Conservation (phyloP, 2,113 vertebrate species). For the Catharus bicknelli region DNA sequence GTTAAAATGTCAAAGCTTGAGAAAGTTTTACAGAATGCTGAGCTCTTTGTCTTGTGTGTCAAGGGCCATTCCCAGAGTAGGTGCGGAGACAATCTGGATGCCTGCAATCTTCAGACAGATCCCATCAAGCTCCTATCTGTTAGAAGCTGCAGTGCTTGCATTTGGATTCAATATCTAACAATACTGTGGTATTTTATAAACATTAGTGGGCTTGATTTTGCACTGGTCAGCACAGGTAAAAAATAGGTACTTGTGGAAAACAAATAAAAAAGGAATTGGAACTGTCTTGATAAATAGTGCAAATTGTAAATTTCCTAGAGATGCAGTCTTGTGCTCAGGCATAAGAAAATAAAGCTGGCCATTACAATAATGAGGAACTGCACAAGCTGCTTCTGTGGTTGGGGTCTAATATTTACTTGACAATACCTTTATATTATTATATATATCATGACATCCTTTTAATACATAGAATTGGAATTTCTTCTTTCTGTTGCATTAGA, state of each 20-base stretch:
- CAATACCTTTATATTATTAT: slow-evolving; percentile 34
- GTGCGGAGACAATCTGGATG: slow-evolving; percentile 72
- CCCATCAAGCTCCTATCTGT: slow-evolving; percentile 87
- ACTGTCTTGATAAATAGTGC: slow-evolving; percentile 76
- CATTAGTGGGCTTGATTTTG: slow-evolving; percentile 87
- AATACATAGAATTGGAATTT: not conserved
- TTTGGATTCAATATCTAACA: slow-evolving; percentile 83
- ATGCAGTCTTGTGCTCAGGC: slow-evolving; percentile 23
- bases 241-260: slow-evolving; percentile 73
- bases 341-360: slow-evolving; percentile 71
- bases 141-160: slow-evolving; percentile 88
- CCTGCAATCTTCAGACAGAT: slow-evolving; percentile 85
- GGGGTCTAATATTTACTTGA: slow-evolving; percentile 31
- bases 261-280: slow-evolving; percentile 79
- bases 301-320: slow-evolving; percentile 78
- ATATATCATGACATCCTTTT: not conserved
- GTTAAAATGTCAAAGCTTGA: slow-evolving; percentile 4
- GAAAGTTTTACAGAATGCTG: slow-evolving; percentile 26
- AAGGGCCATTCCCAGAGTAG: slow-evolving; percentile 48
- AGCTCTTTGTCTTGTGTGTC: slow-evolving; percentile 24
- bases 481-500: not conserved
- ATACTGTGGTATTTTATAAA: slow-evolving; percentile 92
- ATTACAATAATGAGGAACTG: slow-evolving; percentile 52
- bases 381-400: not conserved
- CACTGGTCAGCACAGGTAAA: slow-evolving; percentile 86